Evolutionary conservation across 2,113 vertebrate species (phyloP).

Genomic region (Paramormyrops kingsleyae): DNA sequence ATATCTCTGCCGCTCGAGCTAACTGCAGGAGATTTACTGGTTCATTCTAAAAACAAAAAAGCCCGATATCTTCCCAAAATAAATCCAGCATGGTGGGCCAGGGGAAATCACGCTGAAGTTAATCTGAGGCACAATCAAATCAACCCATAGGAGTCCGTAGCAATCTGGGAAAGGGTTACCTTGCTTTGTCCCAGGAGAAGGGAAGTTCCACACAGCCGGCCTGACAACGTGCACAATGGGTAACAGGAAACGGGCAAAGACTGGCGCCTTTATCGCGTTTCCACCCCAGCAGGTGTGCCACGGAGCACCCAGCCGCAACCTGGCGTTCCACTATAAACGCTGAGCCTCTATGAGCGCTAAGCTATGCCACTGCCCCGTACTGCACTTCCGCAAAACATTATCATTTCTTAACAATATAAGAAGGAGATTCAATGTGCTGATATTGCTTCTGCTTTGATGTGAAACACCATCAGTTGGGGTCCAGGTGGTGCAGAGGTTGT

Average conservation of each 20-base stretch:
- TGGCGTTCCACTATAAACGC: neutral
- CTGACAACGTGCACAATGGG: neutral
- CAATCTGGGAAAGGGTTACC: neutral
- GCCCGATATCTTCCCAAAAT: neutral
- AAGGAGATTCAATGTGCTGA: neutral
- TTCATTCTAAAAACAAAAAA: neutral
- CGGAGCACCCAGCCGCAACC: neutral
- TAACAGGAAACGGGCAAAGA: neutral
- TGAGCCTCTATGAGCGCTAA: neutral
- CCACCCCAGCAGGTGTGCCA: neutral
- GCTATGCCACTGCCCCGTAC: neutral
- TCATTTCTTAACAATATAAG: neutral
- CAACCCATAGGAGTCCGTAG: neutral
- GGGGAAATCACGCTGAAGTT: neutral
- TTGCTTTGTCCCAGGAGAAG: slow-evolving; percentile 13
- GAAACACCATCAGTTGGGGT: neutral
- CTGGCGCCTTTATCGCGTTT: neutral
- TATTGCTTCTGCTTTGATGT: neutral
- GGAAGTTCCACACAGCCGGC: neutral
- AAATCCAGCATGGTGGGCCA: neutral
- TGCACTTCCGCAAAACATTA: neutral
- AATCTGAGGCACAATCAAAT: slow-evolving; percentile 6
- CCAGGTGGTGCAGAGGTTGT: neutral
- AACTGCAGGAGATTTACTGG: neutral
- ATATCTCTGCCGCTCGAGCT: no score